Conservation (phyloP, 2,113 vertebrate genomes). For the Rhea americana region DNA sequence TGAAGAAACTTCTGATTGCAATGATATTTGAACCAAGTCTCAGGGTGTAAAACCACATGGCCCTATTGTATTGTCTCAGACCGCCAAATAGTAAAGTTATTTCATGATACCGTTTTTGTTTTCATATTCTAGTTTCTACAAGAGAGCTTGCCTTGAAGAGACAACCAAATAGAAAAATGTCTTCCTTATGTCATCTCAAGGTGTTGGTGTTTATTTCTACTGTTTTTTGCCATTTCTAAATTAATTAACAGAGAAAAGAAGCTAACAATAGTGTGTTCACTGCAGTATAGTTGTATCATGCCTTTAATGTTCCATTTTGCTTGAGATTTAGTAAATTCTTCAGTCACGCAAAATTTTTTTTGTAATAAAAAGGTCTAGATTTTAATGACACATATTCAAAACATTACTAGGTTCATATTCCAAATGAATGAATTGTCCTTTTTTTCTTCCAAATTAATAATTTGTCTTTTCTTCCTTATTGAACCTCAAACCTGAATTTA, state of each 20-base stretch:
- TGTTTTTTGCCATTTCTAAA: neutral
- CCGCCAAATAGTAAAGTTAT: neutral
- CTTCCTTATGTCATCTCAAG: neutral
- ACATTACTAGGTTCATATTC: conserved; percentile 63
- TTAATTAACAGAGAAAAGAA: neutral
- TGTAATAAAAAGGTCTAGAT: neutral
- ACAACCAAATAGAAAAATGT: neutral
- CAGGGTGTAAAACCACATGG: neutral
- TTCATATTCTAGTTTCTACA: neutral
- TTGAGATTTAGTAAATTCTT: neutral
- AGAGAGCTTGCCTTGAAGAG: neutral
- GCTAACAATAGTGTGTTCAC: neutral
- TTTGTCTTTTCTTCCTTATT: conserved; percentile 74
- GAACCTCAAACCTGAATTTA: conserved; percentile 74
- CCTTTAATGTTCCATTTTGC: neutral
- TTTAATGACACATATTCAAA: conserved; percentile 34
- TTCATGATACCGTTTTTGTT: neutral
- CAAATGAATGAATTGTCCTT: conserved; percentile 77
- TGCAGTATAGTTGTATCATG: neutral
- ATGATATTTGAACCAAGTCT: neutral
- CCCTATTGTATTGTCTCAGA: neutral
- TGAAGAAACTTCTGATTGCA: neutral
- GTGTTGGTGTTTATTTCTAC: conserved; percentile 23
- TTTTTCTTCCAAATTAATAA: conserved; percentile 73
- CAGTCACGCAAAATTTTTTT: neutral